Conservation (phyloP, 2,113 vertebrate genomes). For the Tichodroma muraria region DNA sequence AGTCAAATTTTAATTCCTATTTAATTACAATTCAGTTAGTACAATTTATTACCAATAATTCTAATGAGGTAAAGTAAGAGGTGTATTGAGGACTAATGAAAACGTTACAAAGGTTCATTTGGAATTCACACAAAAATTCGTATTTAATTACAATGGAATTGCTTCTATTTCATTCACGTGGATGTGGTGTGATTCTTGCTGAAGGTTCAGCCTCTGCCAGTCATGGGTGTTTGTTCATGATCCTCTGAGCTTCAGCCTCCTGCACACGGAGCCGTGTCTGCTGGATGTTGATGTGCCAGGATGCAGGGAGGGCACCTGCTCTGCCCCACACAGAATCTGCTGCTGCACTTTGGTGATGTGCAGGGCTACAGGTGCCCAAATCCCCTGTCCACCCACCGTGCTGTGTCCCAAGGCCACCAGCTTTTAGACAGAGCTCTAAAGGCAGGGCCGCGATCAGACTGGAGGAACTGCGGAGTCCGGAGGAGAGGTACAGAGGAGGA, state of each 20-base stretch:
- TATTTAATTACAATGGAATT: constrained; percentile 52
- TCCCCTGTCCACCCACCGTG: rapidly evolving
- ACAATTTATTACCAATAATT: constrained; percentile 65
- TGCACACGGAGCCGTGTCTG: neutral
- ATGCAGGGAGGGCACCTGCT: neutral
- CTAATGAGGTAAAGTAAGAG: constrained; percentile 61
- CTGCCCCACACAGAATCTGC: neutral
- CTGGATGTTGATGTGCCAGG: neutral
- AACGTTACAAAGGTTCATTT: constrained; percentile 64
- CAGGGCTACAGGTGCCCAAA: neutral
- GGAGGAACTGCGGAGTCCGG: neutral
- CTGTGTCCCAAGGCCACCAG: neutral
- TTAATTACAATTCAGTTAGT: constrained; percentile 67
- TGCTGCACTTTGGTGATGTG: rapidly evolving
- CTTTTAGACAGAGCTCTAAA: neutral
- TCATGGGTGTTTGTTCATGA: neutral
- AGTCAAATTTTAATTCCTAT: constrained; percentile 69
- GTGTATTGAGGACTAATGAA: constrained; percentile 53
- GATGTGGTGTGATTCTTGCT: neutral
- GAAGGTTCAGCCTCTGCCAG: neutral
- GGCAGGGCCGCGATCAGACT: neutral
- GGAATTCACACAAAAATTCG: constrained; percentile 45
- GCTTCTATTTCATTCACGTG: neutral
- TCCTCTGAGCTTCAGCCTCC: neutral
- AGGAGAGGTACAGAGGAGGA: neutral